Base-by-base conservation (phyloP, 2,113 vertebrate species). In the Rhipidura dahli region DNA sequence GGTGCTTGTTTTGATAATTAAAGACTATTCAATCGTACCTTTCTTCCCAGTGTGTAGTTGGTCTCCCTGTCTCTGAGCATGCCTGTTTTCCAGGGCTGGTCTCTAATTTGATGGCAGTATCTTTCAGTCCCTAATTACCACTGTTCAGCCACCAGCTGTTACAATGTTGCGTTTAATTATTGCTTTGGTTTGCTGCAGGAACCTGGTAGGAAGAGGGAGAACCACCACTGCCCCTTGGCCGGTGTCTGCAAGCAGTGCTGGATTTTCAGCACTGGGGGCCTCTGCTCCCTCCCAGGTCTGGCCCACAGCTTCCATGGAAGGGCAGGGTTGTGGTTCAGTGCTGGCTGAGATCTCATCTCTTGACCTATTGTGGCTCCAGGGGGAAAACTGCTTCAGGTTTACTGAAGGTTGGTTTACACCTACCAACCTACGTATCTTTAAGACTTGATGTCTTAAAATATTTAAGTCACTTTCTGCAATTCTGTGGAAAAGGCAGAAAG, bases 41-140 rank as follows among this genome's bases (percentile, higher is more conserved):
- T 87, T 71, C 39, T 70, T 77, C 68, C 49, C 75, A 50, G 63
- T 86, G 49, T 42, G 10, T 35, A 44, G 39, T 49, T 50, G 33
- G 27, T 60, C 42, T 78, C 1, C 13, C 45, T 64, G 66, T 33
- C 33, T 60, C 54, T 40, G 45, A 7, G 54, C 40, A 3, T 53
- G 54, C 60, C 51, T 53, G 5, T 83, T 94, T 88, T 68, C 73
- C 61, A 66, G 44, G 73, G 37, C 35, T 51, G n/a, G 87, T 30
- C 90, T 88, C 75, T 83, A 79, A 65, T 83, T 96, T 87, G 70
- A 69, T 90, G 69, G n/a, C 88, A 84, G 59, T 54, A 30, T 87
- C 72, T 89, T 61, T 88, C 65, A 45, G 61, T 69, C 65, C 54
- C 22, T 84, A 42, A 83, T 92, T 95, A 78, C 75, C 86, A 39